Base-by-base conservation (phyloP, 2,888 invertebrate genomes). In the Drosophila percnosoma region DNA sequence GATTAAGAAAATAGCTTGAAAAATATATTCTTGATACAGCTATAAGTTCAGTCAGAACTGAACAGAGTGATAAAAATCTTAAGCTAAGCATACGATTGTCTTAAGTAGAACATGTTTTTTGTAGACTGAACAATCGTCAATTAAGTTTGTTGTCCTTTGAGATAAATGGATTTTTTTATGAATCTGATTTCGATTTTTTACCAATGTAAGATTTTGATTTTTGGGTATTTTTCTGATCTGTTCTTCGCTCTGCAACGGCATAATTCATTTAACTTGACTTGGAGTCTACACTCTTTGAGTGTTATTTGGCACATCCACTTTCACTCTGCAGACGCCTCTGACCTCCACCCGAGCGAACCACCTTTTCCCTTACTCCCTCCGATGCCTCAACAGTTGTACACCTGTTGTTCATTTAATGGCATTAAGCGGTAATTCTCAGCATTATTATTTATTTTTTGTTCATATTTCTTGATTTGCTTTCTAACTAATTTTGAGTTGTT, bases 401-500 rank as follows among this genome's bases (percentile, higher is more conserved):
- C 68, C 78, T 78, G 77, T 68, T 67, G 61, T 77, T 77, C 73
- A 64, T 66, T 70, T 75, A 68, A 70, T 61, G 70, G 40, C 70
- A 80, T 68, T 80, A 73, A 75, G 66, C 66, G 61, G 68, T 74
- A 80, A 77, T 80, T 66, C 63, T 63, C 53, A 29, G 68, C 63
- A 49, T 76, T 80, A 57, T 33, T 33, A 33, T 33, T 4, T 33
- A 63, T 58, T 72, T 21, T 24, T 45, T 24, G 61, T 74, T 61
- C 61, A 55, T 49, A 74, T 77, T 68, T 71, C 64, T 79, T 67
- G 65, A 68, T 63, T 78, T 75, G 73, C 72, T 80, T 72, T 80
- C 76, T 68, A 77, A 80, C 80, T 70, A 76, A 79, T 73, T 73
- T 61, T 34, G 34, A 21, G 57, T 54, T 59, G 58, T 66, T 48